Evolutionary conservation across 2,888 invertebrate species (phyloP), one percentile per base, ranked within the genome.

Genomic region (Hemithea aestivaria): DNA sequence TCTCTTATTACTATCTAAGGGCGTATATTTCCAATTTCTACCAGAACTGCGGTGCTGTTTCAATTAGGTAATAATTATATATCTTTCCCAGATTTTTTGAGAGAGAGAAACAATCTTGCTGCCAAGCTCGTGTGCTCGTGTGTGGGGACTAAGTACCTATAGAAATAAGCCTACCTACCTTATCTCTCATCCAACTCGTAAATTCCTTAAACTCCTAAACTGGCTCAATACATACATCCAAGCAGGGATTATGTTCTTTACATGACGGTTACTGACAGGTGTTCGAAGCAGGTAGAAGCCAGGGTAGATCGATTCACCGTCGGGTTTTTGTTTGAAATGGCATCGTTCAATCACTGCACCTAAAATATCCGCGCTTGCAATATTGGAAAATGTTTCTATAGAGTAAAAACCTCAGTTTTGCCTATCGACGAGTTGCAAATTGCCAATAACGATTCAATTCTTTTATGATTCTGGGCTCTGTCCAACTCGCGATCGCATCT

Each of bases 231-330:
- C 39, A 34, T 40, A 33, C 24, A 27, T 39, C 42, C 22, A 38
- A 23, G 20, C 27, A 21, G 40, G 52, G 56, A 46, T 57, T 48
- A 48, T 45, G 28, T 56, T 54, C 62, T 56, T 53, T 62, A 56
- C 62, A 60, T 62, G 54, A 53, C 41, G 55, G 53, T 43, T 39
- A 54, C 58, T 73, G 82, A 77, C 84, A 84, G 84, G 83, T 84
- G 84, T 73, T 73, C 66, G 64, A 55, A 68, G 73, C 84, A 85
- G 84, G 84, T 84, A 84, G 76, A 63, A 61, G 56, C 60, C 53
- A 53, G 45, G 45, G 52, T 55, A 52, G 56, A 57, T 48, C 48
- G 55, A 46, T 55, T 53, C 59, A 44, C 60, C 51, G 62, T 48
- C 54, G 58, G 50, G 58, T 52, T 72, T 68, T 67, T 67, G 69